Evolutionary conservation across 2,888 invertebrate species (phyloP).

Genomic region (Odontocolon sp.): DNA sequence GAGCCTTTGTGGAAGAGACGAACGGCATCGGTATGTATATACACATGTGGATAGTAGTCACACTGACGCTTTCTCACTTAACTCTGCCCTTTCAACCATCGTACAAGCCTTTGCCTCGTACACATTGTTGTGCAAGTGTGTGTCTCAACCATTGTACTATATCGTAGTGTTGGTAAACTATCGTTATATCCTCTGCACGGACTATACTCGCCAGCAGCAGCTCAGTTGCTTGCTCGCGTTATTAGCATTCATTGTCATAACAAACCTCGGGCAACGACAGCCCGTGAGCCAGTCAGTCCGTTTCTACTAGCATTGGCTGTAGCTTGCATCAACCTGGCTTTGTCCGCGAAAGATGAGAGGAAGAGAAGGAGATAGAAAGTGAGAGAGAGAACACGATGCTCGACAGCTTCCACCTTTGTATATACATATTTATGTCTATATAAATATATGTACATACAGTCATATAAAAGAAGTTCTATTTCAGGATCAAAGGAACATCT

Average conservation of each 20-base stretch:
- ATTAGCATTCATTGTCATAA: conserved; percentile 63
- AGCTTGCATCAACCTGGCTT: neutral
- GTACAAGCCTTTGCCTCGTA: neutral
- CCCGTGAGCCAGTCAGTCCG: conserved; percentile 4
- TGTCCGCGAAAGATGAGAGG: neutral
- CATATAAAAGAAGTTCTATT: neutral
- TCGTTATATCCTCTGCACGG: neutral
- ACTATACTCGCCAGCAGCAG: neutral
- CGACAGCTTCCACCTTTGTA: neutral
- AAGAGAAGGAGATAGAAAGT: neutral
- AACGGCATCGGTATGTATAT: neutral
- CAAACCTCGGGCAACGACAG: conserved; percentile 39
- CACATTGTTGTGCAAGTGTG: neutral
- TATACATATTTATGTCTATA: neutral
- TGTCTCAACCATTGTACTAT: conserved; percentile 1
- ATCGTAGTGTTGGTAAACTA: neutral
- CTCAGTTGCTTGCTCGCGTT: conserved; percentile 44
- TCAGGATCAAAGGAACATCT: conserved; percentile 25
- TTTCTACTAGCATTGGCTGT: neutral
- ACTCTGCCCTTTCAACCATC: conserved; percentile 8
- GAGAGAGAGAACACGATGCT: neutral
- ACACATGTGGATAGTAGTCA: neutral
- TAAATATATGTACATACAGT: neutral
- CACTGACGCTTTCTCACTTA: too few species aligned
- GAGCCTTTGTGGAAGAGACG: conserved; percentile 28